Base-by-base conservation (phyloP, 2,797 vertebrate species). In the Poecilia velifera region DNA sequence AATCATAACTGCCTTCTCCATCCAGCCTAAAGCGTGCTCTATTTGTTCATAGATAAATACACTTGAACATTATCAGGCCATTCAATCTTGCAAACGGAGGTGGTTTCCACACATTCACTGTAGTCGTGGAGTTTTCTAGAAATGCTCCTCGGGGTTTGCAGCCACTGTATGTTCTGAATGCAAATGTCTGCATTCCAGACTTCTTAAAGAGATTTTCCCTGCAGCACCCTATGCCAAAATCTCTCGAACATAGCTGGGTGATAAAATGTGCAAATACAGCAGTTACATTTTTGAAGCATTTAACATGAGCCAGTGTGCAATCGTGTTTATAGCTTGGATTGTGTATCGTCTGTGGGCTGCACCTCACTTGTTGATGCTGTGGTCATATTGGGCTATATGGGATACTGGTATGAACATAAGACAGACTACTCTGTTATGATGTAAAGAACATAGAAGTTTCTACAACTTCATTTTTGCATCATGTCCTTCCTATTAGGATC, bases 41-140 rank as follows among this genome's bases (percentile, higher is more conserved):
- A 43, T 43, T 70, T 70, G 39, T 43, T 25, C 39, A 6, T 43
- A 25, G 41, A 45, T 43, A 70, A 43, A 70, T 25, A 43, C 66
- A 68, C 64, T 41, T n/a, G 39, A 70, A 43, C 41, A 70, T 70
- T 43, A 43, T 43, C 66, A 43, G 39, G 66, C 22, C 66, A 70
- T 43, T n/a, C 4, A 70, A 43, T 45, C 66, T 41, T 43, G 20
- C 20, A 4, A 34, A 39, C 36, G 18, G 18, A 68, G 64, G 64
- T 68, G 22, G 39, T 70, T 70, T 70, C 22, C 66, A 45, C 31
- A 36, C 25, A 22, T 22, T 73, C 34, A 51, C 43, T 49, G 46
- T 20, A 28, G 18, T 62, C 45, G 20, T 47, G 43, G 43, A 64
- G n/a, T 28, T 53, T 20, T 64, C 55, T 45, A 31, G 41, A 75